Evolutionary conservation across 2,888 invertebrate species (phyloP).

Genomic region (Taenaris catops): DNA sequence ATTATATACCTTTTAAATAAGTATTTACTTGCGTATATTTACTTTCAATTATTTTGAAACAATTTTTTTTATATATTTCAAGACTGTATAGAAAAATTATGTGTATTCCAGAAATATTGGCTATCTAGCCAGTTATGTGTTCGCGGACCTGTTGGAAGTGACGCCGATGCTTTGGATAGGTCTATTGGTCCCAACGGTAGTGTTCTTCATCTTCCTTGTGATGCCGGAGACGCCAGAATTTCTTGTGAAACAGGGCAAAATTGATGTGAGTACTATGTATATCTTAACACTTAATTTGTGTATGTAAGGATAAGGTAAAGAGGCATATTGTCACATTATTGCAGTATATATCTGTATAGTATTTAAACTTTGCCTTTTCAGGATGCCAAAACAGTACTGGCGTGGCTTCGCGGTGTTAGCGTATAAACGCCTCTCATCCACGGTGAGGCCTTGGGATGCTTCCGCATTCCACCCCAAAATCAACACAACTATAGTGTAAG

Average conservation of each 20-base stretch:
- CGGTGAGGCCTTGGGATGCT: too few relatives aligned
- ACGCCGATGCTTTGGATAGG: slow-evolving; percentile 60
- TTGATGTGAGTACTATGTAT: slow-evolving; percentile 41
- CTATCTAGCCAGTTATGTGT: slow-evolving; percentile 59
- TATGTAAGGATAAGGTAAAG: too few relatives aligned
- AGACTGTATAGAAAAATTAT: not conserved
- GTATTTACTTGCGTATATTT: not conserved
- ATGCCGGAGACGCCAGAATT: slow-evolving; percentile 74
- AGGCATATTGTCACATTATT: too few relatives aligned
- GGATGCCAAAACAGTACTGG: slow-evolving; percentile 64
- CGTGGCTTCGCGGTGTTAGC: slow-evolving; percentile 58
- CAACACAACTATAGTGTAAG: too few relatives aligned
- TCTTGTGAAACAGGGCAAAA: slow-evolving; percentile 64
- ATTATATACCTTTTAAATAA: too few relatives aligned
- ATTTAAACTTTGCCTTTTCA: slow-evolving; percentile 30
- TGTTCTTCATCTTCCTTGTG: slow-evolving; percentile 57
- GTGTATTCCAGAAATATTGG: slow-evolving; percentile 59
- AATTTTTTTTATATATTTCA: not conserved
- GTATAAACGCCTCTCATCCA: too few relatives aligned
- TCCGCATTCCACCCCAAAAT: too few relatives aligned
- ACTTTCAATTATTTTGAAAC: not conserved
- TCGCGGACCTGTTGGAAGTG: slow-evolving; percentile 51
- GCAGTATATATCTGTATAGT: too few relatives aligned
- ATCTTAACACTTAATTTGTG: too few relatives aligned
- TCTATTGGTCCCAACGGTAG: slow-evolving; percentile 47